Base-by-base conservation (phyloP, 2,888 invertebrate species). In the Acleris holmiana region DNA sequence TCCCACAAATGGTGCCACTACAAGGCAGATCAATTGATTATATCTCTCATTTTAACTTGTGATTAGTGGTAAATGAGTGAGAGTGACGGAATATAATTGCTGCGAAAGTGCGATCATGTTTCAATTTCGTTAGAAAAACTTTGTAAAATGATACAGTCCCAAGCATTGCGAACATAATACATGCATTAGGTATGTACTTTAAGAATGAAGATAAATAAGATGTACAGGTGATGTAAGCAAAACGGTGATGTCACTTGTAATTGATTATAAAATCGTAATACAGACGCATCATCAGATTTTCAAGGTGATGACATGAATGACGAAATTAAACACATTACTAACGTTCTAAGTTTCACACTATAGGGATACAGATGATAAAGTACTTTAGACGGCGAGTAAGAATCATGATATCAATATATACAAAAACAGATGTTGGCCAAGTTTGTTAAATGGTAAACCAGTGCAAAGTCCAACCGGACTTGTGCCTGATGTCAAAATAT, bases 1-100 rank as follows among this genome's bases (percentile, higher is more conserved):
- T 85, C 85, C 69, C 84, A 84, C 77, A 74, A 67, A 68, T 67
- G 67, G 67, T 57, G 57, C 74, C 76, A 76, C 78, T 81, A 44
- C 29, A 73, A 75, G 59, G 18, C 70, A 66, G 60, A 71, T 67
- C 68, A 67, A 71, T 76, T 70, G 67, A 72, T 71, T 64, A 40
- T 64, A 59, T 75, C 65, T 82, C 79, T 80, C 81, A 70, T 69
- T 84, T 79, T 76, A 66, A 50, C 74, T 64, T 55, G 58, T 61
- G 51, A 64, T 65, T 53, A 50, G 23, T 67, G 53, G 62, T 61
- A 51, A 68, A 67, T 62, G 72, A 73, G 74, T 66, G 76, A 82
- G 76, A 82, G 82, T 74, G 77, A 80, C 67, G 67, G 73, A 66
- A 66, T 54, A 29, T 57, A 25, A 23, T 19, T 17, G 66, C 61